Conservation (phyloP, 2,797 vertebrate species). For the Xerus rutilus region DNA sequence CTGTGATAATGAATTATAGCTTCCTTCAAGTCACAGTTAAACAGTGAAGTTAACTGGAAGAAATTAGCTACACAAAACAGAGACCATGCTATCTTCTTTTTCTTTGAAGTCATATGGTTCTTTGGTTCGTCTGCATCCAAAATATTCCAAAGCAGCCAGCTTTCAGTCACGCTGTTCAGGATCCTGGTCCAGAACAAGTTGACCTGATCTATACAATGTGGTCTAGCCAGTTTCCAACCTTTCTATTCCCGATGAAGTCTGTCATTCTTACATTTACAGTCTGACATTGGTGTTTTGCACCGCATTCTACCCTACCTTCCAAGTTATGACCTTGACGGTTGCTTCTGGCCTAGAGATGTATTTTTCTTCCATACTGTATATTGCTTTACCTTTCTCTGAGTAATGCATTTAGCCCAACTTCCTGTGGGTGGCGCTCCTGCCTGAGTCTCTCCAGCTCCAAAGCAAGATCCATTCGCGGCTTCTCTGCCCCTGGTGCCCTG, state of each 20-base stretch:
- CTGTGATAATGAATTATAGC: not conserved
- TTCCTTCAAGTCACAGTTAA: conserved; percentile 35
- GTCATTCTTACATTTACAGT: not conserved
- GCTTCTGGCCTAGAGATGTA: not conserved
- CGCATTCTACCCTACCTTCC: not conserved
- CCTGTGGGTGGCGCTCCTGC: conserved; percentile 73
- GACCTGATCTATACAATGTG: not conserved
- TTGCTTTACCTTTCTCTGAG: not conserved
- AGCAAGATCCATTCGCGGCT: not conserved
- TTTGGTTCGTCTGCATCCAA: not conserved
- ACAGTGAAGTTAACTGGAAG: not conserved
- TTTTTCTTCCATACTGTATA: not conserved
- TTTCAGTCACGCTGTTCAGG: not conserved
- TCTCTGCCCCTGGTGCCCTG: not conserved
- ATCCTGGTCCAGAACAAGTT: not conserved
- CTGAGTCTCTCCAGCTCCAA: not conserved
- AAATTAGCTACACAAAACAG: not conserved
- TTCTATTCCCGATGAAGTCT: not conserved
- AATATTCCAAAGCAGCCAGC: not conserved
- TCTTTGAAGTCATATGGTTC: not conserved
- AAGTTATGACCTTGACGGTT: not conserved
- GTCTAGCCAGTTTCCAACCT: not conserved
- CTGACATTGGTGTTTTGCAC: not conserved
- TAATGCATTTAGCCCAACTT: conserved; percentile 13
- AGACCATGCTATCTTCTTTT: not conserved